Evolutionary conservation across 1,140 invertebrate species (phyloP), one percentile per base, ranked within the genome.

Genomic region (Plectrocnemia conspersa): DNA sequence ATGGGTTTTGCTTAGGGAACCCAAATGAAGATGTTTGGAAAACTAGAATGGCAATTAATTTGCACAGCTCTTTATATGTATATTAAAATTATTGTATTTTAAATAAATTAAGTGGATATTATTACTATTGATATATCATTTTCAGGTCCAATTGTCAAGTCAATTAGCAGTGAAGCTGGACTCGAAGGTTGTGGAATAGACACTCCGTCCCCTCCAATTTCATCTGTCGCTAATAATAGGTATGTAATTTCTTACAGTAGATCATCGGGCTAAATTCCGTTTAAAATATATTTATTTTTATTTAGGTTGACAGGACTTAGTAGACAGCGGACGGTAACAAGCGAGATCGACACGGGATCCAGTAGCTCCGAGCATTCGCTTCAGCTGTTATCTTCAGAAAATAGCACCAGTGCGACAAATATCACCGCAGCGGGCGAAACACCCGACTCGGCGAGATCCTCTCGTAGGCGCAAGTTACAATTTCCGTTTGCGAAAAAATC

Each of bases 401-500:
- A 24, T 24, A 3, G 33, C 9, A 13, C 16, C 10, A 21, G 10
- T 25, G 9, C 47, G 15, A 27, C 25, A 11, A 13, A 16, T 16
- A 16, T 27, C 3, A 22, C 3, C 44, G 36, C 38, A 13, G 6
- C 38, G 11, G 1, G 32, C 1, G 1, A 23, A 5, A 22, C 21
- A 13, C 35, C 36, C 15, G 7, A 13, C 3, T 10, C 23, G 11
- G 54, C 56, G 18, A 22, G 47, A 1, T 36, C 54, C 9, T 35
- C 41, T 0, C 42, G 59, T 11, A 24, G 59, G 10, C 44, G 54
- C 13, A 56, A 57, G 16, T 42, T 61, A 18, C 54, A 56, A n/a
- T 61, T 61, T 40, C 54, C 59, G n/a, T 61, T 61, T 18, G n/a
- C 54, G 11, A 61, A 61, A 29, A 61, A 61, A 46, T 36, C 36